These are phyloP conservation scores for Epinotia nisella DNA, from an alignment of 2,888 invertebrate genomes.

Conservation along the genomic window DNA sequence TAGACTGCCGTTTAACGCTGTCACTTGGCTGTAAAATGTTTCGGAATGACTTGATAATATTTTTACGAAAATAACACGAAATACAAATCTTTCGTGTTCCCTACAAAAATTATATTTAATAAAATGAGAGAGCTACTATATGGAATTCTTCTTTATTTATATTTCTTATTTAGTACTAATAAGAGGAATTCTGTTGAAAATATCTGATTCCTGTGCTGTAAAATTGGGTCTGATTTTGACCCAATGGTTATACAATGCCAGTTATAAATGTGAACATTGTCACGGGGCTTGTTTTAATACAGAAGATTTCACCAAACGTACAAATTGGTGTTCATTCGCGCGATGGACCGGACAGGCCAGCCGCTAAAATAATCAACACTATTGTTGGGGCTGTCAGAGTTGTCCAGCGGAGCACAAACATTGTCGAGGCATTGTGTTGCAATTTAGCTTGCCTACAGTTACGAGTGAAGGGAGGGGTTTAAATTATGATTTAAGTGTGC, in stretches of 20 bases:
- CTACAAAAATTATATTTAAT: too few species aligned
- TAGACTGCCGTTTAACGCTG: conserved; percentile 27
- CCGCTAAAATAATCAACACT: conserved; percentile 32
- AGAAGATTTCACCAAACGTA: not conserved
- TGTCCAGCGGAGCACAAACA: conserved; percentile 14
- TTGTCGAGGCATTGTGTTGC: conserved; percentile 5
- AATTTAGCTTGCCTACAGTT: not conserved
- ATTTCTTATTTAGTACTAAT: too few species aligned
- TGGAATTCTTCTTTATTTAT: too few species aligned
- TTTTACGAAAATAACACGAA: not conserved
- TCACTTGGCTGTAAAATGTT: conserved; percentile 8
- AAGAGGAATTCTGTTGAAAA: too few species aligned
- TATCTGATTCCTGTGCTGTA: too few species aligned
- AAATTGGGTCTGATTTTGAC: too few species aligned
- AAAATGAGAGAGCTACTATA: too few species aligned
- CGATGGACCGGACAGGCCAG: not conserved
- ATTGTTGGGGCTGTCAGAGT: conserved; percentile 14
- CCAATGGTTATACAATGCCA: not conserved
- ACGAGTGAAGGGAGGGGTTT: not conserved
- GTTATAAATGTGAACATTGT: not conserved
- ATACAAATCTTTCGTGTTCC: not conserved
- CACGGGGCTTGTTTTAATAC: not conserved
- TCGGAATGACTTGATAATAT: conserved; percentile 4
- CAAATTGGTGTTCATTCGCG: conserved; percentile 3
- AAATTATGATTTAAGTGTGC: not conserved